Base-by-base conservation (phyloP, 2,113 vertebrate species). In the Semicossyphus pulcher region DNA sequence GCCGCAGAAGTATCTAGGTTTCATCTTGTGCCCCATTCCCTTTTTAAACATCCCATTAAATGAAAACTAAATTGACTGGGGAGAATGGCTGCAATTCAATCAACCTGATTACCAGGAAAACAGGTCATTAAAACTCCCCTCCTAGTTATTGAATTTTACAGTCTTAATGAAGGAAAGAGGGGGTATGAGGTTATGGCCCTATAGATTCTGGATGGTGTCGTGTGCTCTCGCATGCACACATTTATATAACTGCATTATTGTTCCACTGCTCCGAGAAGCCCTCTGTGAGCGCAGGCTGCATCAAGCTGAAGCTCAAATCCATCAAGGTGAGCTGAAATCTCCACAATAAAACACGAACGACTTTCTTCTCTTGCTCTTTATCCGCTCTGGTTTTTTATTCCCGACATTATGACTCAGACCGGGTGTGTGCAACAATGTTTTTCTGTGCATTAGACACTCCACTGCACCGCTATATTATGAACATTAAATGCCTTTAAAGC, bases 41-140 rank as follows among this genome's bases (percentile, higher is more conserved):
- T 72, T 88, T 91, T 90, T 86, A 86, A 86, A 80, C 73, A 69
- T 65, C 75, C 76, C 63, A 81, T 91, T 89, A 81, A 86, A 77
- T 67, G 76, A 76, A 88, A 86, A 74, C 61, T 79, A 80, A 89
- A 86, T 83, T 76, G 86, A 74, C 65, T 77, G 73, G 79, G 44
- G 85, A 83, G 71, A 89, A 84, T 66, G 76, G 76, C 61, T 71
- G 69, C 60, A 66, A 78, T 85, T 85, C 76, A 84, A 84, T 86
- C 81, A 86, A 75, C 81, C 75, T 87, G 86, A 88, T 88, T 88
- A 88, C 62, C 66, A 80, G 66, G 79, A 79, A 79, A 84, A 68
- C 68, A 76, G 80, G 80, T 88, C 77, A 58, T 86, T 80, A 80
- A 80, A 82, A 73, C 57, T 63, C 72, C 64, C 71, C 76, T 79